Evolutionary conservation across 2,113 vertebrate species (phyloP).

Genomic region (Salvelinus fontinalis): DNA sequence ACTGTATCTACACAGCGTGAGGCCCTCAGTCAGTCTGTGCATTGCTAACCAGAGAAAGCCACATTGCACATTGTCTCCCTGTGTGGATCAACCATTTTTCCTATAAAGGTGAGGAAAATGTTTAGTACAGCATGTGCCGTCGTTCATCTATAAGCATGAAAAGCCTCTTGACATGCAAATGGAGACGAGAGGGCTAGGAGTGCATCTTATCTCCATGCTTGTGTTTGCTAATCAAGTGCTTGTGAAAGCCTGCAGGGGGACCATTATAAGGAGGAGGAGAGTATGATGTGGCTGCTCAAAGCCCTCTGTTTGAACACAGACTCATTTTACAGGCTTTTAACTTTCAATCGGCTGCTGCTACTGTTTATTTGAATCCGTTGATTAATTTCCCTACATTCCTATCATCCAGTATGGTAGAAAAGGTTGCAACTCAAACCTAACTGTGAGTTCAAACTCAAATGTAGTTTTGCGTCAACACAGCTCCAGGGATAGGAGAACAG

Average conservation of each 20-base stretch:
- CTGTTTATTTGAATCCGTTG: conserved; percentile 58
- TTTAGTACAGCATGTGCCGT: too few species aligned
- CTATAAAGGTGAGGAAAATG: too few species aligned
- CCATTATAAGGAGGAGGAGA: conserved; percentile 43
- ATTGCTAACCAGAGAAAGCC: too few species aligned
- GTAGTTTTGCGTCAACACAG: conserved; percentile 23
- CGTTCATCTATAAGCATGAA: conserved; percentile 36
- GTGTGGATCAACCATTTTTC: too few species aligned
- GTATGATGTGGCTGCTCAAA: conserved; percentile 40
- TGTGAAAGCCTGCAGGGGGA: conserved; percentile 61
- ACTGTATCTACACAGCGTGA: too few species aligned
- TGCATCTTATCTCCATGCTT: conserved; percentile 57
- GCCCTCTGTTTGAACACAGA: conserved; percentile 57
- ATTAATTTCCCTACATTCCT: conserved; percentile 27
- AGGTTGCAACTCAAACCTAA: conserved; percentile 22
- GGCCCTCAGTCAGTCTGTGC: too few species aligned
- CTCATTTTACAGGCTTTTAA: conserved; percentile 73
- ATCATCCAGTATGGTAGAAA: conserved; percentile 16
- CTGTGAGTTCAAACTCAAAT: background rate
- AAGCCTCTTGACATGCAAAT: conserved; percentile 63
- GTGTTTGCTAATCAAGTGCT: conserved; percentile 70
- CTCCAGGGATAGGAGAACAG: conserved; percentile 16
- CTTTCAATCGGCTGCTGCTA: conserved; percentile 58
- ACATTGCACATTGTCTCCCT: too few species aligned
- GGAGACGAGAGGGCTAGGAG: conserved; percentile 28